These are phyloP conservation scores for Diorhabda carinulata DNA, from an alignment of 1,140 invertebrate species.

Conservation along the genomic window DNA sequence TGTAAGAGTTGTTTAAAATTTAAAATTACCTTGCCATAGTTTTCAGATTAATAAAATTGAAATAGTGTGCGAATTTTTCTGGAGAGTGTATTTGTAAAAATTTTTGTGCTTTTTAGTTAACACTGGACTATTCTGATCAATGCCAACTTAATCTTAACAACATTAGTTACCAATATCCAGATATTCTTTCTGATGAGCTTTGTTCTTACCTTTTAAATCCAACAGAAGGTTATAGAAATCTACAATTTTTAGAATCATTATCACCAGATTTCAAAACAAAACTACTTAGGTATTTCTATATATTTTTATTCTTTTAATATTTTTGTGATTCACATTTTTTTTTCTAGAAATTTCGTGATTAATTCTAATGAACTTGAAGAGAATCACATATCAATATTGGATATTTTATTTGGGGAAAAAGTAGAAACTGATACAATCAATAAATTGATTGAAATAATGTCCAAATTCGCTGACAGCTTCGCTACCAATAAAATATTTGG, in stretches of 20 bases:
- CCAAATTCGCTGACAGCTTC: slow-evolving; percentile 18
- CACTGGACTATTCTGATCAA: slow-evolving; percentile 18
- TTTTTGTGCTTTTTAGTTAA: slow-evolving; percentile 18
- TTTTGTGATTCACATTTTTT: slow-evolving; percentile 2
- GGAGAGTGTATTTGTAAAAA: too few species aligned
- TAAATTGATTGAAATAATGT: slow-evolving; percentile 27
- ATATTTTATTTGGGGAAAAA: slow-evolving; percentile 23
- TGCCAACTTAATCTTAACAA: slow-evolving; percentile 7
- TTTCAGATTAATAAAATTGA: too few species aligned
- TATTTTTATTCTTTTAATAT: slow-evolving; percentile 5
- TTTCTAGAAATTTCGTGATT: slow-evolving; percentile 22
- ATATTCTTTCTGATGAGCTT: slow-evolving; percentile 17
- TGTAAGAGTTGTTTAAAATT: too few species aligned
- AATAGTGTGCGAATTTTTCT: too few species aligned
- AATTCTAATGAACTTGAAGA: slow-evolving; percentile 13
- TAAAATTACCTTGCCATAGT: too few species aligned
- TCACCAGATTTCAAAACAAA: slow-evolving; percentile 18
- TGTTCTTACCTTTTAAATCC: not conserved
- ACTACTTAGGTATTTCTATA: slow-evolving; percentile 23
- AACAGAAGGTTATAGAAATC: too few species aligned
- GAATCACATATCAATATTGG: slow-evolving; percentile 22
- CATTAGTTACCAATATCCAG: slow-evolving; percentile 16
- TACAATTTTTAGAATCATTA: slow-evolving; percentile 20
- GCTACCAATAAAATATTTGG: slow-evolving; percentile 27
- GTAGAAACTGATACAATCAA: slow-evolving; percentile 15